These are phyloP conservation scores for Chrysodeixis includens DNA, from an alignment of 2,888 invertebrate species.

Conservation along the genomic window DNA sequence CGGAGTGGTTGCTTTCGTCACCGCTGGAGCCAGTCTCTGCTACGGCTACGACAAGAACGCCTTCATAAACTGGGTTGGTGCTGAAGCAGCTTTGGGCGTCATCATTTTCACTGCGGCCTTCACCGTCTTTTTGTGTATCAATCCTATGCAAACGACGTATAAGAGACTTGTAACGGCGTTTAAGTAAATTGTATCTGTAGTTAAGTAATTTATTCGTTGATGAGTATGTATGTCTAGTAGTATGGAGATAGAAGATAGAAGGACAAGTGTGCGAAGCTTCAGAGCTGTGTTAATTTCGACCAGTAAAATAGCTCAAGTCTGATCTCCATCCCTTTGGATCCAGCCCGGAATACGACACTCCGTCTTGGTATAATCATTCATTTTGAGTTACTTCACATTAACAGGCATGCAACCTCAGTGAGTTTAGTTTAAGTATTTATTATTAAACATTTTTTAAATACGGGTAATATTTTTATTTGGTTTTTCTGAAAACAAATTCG, in stretches of 20 bases:
- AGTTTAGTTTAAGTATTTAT: not conserved
- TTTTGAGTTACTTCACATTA: not conserved
- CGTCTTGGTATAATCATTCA: too few relatives aligned
- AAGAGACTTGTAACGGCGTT: constrained; percentile 58
- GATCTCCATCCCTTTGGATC: too few relatives aligned
- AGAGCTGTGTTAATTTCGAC: too few relatives aligned
- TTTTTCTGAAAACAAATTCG: not conserved
- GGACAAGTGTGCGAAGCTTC: not conserved
- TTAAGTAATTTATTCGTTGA: not conserved
- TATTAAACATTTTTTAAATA: constrained; percentile 1
- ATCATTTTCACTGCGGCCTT: constrained; percentile 66
- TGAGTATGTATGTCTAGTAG: not conserved
- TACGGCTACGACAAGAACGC: constrained; percentile 69
- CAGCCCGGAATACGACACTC: too few relatives aligned
- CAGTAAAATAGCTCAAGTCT: too few relatives aligned
- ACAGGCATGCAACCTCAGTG: not conserved
- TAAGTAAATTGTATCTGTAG: constrained; percentile 28
- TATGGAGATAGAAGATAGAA: not conserved
- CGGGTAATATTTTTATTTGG: not conserved
- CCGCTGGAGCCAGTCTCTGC: constrained; percentile 69
- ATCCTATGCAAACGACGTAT: constrained; percentile 68
- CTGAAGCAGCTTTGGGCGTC: constrained; percentile 57
- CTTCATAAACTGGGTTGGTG: constrained; percentile 69
- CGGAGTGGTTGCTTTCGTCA: constrained; percentile 68
- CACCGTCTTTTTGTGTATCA: constrained; percentile 69